Evolutionary conservation across 2,797 vertebrate genomes (phyloP), one percentile per base, ranked within the genome.

Genomic region (Acanthiza pusilla): DNA sequence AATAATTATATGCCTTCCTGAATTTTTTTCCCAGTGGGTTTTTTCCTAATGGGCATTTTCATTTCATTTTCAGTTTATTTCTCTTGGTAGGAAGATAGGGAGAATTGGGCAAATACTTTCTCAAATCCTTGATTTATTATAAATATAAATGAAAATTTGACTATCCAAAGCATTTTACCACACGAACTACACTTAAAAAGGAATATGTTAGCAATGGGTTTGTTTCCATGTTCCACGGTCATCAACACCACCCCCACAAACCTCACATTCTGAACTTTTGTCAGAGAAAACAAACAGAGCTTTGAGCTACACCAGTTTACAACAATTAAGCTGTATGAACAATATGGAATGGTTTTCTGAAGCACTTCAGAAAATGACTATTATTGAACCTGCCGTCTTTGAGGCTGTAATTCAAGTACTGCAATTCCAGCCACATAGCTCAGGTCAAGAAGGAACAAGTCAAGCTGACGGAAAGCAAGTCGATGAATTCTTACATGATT

Each of bases 371-470:
- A 92, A 96, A 96, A 94, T 86, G 1, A 83, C 60, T 85, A 5
- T 66, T 88, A 92, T 81, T 85, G 91, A 96, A 85, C 45, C 71
- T 72, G 72, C 66, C 92, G 42, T 66, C 60, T 75, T 78, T 34
- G 47, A 72, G 38, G 62, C 75, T 93, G 75, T 81, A 91, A 91
- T 88, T 88, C 77, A 68, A 91, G 84, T 58, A 10, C 34, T 48
- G 22, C 91, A 91, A 92, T 83, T 77, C 87, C 61, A 93, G 34
- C 63, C 85, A 91, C 85, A 93, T 22, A n/a, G 72, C 77, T 91
- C 47, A 66, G 92, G 94, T 94, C 93, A 94, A 84, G 93, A 95
- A 96, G 72, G 84, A 93, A 84, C 92, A 95, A 84, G 91, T 83
- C 92, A 88, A 79, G 67, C 76, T 95, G 82, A 73, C 55, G 82